Percentiles rank a stretch among this genome's conserved stretches.
These are phyloP conservation scores for Grallaria varia DNA, from an alignment of 2,113 vertebrate genomes.

Conservation along the genomic window DNA sequence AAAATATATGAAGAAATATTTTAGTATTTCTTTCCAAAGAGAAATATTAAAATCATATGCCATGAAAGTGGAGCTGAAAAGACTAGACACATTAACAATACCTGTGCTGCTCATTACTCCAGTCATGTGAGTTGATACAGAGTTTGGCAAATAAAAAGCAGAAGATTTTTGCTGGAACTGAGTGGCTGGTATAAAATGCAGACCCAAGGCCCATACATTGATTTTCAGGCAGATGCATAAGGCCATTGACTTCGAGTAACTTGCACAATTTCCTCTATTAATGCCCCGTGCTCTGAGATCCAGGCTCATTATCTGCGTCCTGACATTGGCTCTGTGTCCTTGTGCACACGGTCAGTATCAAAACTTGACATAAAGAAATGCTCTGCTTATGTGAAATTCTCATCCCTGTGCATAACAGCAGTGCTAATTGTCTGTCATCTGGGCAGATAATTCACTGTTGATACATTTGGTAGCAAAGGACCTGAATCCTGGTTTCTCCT, in stretches of 20 bases:
- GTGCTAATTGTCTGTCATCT: neutral
- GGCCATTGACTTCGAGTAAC: neutral
- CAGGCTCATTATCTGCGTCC: neutral
- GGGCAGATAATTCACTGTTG: neutral
- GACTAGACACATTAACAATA: neutral
- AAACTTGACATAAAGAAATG: neutral
- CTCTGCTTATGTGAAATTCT: neutral
- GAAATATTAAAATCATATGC: neutral
- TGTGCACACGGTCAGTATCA: neutral
- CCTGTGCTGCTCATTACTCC: neutral
- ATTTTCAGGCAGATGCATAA: neutral
- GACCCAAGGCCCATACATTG: neutral
- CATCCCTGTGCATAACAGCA: neutral
- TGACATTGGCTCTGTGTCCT: neutral
- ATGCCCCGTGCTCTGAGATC: neutral
- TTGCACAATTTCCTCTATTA: neutral
- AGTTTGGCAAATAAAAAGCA: neutral
- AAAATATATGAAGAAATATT: neutral
- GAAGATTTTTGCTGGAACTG: neutral
- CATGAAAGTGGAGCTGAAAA: neutral
- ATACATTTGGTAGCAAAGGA: neutral
- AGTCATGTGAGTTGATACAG: neutral
- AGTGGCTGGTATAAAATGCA: neutral
- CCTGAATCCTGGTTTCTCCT: neutral
- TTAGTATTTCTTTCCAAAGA: neutral